Base-by-base conservation (phyloP, 2,113 vertebrate species). In the Toxotes chatareus region DNA sequence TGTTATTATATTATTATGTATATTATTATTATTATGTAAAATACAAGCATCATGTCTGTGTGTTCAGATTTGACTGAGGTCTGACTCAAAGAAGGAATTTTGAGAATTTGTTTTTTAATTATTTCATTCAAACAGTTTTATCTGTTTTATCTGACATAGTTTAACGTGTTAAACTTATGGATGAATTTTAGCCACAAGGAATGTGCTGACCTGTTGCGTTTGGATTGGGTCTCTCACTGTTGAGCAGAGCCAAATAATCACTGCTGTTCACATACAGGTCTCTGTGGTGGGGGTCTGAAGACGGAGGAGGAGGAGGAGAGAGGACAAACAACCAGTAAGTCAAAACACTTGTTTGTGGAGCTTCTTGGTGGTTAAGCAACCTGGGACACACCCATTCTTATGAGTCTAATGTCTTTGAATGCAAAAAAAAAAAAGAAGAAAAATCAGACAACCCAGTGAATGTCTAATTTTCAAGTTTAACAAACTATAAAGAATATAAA, bases 251-350 rank as follows among this genome's bases (percentile, higher is more conserved):
- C 91, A 98, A 87, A 80, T 96, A 98, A 69, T 97, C 95, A 76
- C 96, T 98, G 91, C 89, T 95, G 89, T 97, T 97, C 73, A 97
- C 82, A 32, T 98, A 98, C 83, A 97, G 86, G 86, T 97, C 96
- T 73, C 92, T 95, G 73, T 98, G 97, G 79, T 98, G 97, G 5
- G 97, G 97, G 66, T 98, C 97, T 98, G 91, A 0, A 77, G 62
- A 32, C 0, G 11, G 1, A 79, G 4, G 6, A 51, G 49, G 49
- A 61, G 44, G 31, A 34, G 23, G 85, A 84, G 17, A 32, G 62
- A 13, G 70, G 19, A 86, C 23, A 67, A 40, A 14, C 4, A 86
- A 51, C 9, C 13, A 53, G 0, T 0, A 46, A 27, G 67, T 57
- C 2, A 79, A 74, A 60, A 59, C 5, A 59, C 32, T n/a, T 21